Percentiles rank a stretch among this genome's conserved stretches.
Conservation (phyloP, 1,140 invertebrate genomes). For the Parapsyche elsis region DNA sequence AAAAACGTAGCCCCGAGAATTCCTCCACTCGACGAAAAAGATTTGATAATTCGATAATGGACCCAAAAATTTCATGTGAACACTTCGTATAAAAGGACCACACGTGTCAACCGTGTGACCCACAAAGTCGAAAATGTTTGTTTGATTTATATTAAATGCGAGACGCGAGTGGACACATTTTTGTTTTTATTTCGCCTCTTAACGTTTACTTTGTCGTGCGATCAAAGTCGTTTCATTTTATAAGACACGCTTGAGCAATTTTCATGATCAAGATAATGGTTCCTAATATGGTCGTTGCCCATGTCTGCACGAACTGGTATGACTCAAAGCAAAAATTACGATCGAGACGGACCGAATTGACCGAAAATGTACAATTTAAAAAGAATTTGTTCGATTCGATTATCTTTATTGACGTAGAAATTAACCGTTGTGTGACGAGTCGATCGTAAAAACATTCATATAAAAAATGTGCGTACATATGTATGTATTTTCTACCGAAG, state of each 20-base stretch:
- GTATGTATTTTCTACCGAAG: background rate
- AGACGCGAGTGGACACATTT: background rate
- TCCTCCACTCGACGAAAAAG: background rate
- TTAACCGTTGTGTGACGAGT: no score
- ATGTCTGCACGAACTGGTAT: slow-evolving; percentile 32
- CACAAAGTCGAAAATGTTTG: no score
- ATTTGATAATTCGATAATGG: slow-evolving; percentile 20
- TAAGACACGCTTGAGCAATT: slow-evolving; percentile 34
- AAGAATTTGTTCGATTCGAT: background rate
- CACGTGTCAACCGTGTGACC: background rate
- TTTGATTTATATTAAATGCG: no score
- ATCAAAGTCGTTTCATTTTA: slow-evolving; percentile 38
- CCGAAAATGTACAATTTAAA: background rate
- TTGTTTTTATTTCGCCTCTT: slow-evolving; percentile 20
- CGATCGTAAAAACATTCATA: no score
- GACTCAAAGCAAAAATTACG: slow-evolving; percentile 23
- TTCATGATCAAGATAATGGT: slow-evolving; percentile 36
- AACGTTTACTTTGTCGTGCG: slow-evolving; percentile 29
- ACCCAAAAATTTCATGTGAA: slow-evolving; percentile 3
- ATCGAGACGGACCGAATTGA: slow-evolving; percentile 5
- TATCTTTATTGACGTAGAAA: no score
- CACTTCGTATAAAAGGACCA: background rate
- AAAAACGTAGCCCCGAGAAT: background rate
- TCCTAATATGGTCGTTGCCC: slow-evolving; percentile 29
- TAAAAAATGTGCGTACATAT: background rate